Base-by-base conservation (phyloP, 2,113 vertebrate genomes). In the Channa argus region DNA sequence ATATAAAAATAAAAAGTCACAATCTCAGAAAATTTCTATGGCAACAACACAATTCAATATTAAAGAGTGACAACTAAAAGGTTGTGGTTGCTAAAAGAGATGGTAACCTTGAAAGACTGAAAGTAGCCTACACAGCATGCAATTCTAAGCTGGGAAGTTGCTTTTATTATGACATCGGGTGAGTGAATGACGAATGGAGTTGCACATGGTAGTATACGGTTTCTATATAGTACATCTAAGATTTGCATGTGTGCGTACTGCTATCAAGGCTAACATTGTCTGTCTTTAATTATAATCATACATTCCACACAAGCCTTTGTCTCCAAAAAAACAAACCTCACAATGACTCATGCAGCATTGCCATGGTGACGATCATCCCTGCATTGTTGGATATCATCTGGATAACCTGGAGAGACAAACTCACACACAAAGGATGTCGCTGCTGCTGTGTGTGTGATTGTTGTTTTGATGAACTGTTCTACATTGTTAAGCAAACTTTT, bases 291-390 rank as follows among this genome's bases (percentile, higher is more conserved):
- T 62, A 71, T 58, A 74, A 77, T 78, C 53, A 77, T 51, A 84
- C 13, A 43, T 73, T 71, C 34, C 6, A 73, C 59, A 60, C 63
- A 49, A 60, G 52, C 58, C 34, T 85, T 86, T 87, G 74, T 87
- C 72, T 66, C 69, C 33, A 2, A 15, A 24, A 24, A 24, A 75
- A 79, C 12, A 8, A 82, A 74, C 58, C 53, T 68, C 15, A 53
- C 53, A 45, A 45, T 90, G 84, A 86, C 71, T 88, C 82, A 86
- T 43, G 3, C 56, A 13, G 39, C 45, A 58, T 88, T n/a, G 46
- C 83, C 76, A 79, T 79, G 74, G 77, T 45, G 77, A 86, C 33
- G 4, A 80, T 59, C 62, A 76, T 78, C 45, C 59, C 50, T 45
- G 39, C 64, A 62, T 79, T 62, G 71, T 47, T 61, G 67, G 59